These are phyloP conservation scores for Eledone cirrhosa DNA, from an alignment of 2,888 invertebrate genomes.

Conservation along the genomic window DNA sequence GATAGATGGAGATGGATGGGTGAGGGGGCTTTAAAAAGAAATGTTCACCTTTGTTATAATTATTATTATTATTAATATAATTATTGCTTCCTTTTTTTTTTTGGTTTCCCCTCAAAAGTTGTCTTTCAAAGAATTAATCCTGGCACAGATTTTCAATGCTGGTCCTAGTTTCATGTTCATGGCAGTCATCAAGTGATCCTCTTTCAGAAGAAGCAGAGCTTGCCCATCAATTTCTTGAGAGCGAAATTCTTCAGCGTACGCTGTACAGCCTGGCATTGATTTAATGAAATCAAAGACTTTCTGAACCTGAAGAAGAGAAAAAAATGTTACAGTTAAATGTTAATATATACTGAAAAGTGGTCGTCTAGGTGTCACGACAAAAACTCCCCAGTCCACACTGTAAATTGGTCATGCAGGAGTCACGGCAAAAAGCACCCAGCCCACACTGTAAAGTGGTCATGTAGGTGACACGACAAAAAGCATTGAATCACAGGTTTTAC, in stretches of 20 bases:
- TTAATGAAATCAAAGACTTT: conserved; percentile 90
- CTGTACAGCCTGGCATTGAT: conserved; percentile 86
- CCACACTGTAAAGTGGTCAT: no score
- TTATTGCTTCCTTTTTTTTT: no score
- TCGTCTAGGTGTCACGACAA: no score
- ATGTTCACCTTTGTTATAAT: no score
- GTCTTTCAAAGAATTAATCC: conserved; percentile 71
- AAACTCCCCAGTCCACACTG: no score
- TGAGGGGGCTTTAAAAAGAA: background rate
- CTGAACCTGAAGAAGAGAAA: conserved; percentile 72
- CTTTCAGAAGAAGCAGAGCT: conserved; percentile 88
- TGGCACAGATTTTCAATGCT: conserved; percentile 92
- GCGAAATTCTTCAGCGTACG: conserved; percentile 93
- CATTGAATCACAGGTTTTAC: no score
- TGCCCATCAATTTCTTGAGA: conserved; percentile 97
- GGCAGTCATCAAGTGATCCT: conserved; percentile 92
- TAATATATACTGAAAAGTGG: no score
- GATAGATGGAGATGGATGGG: background rate
- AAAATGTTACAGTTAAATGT: background rate
- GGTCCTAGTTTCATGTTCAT: conserved; percentile 96
- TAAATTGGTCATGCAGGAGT: no score
- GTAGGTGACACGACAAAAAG: no score
- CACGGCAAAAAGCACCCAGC: no score
- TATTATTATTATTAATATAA: no score
- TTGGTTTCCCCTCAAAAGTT: conserved; percentile 40